Conservation (phyloP, 2,797 vertebrate species). For the Poeciliopsis turneri region DNA sequence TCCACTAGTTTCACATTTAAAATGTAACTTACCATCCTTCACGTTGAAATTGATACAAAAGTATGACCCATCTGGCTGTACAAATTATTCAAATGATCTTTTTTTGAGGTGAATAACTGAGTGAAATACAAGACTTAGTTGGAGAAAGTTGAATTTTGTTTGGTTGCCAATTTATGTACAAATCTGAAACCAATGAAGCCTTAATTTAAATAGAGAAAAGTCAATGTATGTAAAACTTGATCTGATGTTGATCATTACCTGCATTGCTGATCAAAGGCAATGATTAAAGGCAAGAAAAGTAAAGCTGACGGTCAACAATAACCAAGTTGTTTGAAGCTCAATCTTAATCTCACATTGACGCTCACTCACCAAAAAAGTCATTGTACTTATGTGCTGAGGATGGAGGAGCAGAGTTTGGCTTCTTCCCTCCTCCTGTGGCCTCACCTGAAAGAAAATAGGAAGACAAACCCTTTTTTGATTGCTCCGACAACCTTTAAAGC, state of each 20-base stretch:
- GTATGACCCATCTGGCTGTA: not conserved
- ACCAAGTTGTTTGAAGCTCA: not conserved
- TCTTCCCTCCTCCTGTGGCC: conserved; percentile 56
- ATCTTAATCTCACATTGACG: not conserved
- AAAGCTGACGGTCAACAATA: conserved; percentile 2
- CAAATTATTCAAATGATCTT: not conserved
- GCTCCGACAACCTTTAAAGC: conserved; percentile 41
- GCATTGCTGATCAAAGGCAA: conserved; percentile 55
- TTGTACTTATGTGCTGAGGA: conserved; percentile 65
- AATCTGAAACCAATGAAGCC: not conserved
- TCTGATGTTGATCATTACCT: conserved; percentile 38
- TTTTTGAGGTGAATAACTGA: not conserved
- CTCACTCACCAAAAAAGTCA: conserved; percentile 84
- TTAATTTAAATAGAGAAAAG: not conserved
- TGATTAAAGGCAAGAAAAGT: conserved; percentile 29
- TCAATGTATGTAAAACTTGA: conserved; percentile 5
- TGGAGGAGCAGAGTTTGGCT: conserved; percentile 64
- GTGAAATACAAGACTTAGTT: not conserved
- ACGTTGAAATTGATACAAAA: not conserved
- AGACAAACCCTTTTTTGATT: conserved; percentile 23
- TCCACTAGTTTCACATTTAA: not conserved
- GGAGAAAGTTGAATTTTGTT: not conserved
- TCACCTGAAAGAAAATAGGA: conserved; percentile 62
- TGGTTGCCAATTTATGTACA: not conserved
- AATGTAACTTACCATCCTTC: not conserved